Base-by-base conservation (phyloP, 2,888 invertebrate species). In the Arge pagana region DNA sequence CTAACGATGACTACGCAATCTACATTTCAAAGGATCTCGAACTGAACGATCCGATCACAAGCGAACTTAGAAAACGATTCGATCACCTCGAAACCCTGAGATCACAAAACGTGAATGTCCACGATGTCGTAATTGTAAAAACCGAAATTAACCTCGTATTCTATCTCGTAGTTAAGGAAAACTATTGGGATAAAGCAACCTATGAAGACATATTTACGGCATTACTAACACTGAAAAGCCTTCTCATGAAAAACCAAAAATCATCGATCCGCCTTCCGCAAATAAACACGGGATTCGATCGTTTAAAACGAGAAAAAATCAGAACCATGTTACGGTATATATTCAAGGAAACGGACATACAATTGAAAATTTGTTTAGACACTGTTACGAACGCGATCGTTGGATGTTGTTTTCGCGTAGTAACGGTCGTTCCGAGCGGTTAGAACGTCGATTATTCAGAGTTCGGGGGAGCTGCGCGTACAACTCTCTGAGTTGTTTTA, bases 301-400 rank as follows among this genome's bases (percentile, higher is more conserved):
- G 42, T 7, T 50, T 52, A 10, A 52, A 31, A 23, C 36, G 52
- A 30, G 48, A 52, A 30, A 48, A 52, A 13, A 37, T 52, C 13
- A 24, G 39, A 10, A 23, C 52, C 3, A 52, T 52, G 52, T 5
- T 52, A 3, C 26, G 48, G 15, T 52, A 48, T 4, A 48, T 52
- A 15, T 39, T 52, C 10, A 52, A 21, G 15, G 52, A 39, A 2
- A 48, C 52, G 7, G 21, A 24, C 3, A 48, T 52, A 3, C 11
- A 31, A 4, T 6, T 50, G 21, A 48, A 52, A 21, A 23, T 48
- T 4, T 52, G 21, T 18, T 31, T 48, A 2, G 30, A 39, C 23
- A n/a, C n/a, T n/a, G n/a, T n/a, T n/a, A n/a, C n/a, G n/a, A n/a
- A n/a, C n/a, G n/a, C n/a, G n/a, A n/a, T n/a, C n/a, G n/a, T n/a